Evolutionary conservation across 2,113 vertebrate species (phyloP).

Genomic region (Clarias macrocephalus): DNA sequence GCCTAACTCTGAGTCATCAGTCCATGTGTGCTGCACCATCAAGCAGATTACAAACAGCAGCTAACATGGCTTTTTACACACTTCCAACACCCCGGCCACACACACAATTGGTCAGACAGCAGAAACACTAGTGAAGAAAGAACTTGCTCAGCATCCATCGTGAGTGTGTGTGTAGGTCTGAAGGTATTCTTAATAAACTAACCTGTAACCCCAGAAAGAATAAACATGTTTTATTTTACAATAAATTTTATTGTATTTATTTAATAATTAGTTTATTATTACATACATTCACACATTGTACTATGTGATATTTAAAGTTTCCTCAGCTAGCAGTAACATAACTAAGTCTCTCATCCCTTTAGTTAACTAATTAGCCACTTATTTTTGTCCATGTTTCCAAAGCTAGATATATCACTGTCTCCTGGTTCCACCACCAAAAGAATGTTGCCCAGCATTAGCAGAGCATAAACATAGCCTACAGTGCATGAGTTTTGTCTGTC

Average conservation of each 20-base stretch:
- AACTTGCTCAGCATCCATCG: neutral
- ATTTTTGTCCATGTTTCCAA: neutral
- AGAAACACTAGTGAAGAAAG: slow-evolving; percentile 10
- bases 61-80: slow-evolving; percentile 27
- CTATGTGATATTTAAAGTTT: neutral
- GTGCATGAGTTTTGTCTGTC: neutral
- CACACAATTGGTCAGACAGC: neutral
- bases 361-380: neutral
- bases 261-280: no score
- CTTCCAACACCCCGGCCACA: neutral
- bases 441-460: slow-evolving; percentile 2
- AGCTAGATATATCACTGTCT: neutral
- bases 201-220: neutral
- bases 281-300: neutral
- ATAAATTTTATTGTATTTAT: no score
- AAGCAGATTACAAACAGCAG: slow-evolving; percentile 38
- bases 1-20: slow-evolving; percentile 48
- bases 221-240: neutral
- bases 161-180: neutral
- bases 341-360: neutral
- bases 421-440: neutral
- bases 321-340: neutral
- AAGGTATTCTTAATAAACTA: neutral
- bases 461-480: neutral
- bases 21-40: slow-evolving; percentile 11